These are phyloP conservation scores for Corythoichthys intestinalis DNA, from an alignment of 2,113 vertebrate species.

Conservation along the genomic window DNA sequence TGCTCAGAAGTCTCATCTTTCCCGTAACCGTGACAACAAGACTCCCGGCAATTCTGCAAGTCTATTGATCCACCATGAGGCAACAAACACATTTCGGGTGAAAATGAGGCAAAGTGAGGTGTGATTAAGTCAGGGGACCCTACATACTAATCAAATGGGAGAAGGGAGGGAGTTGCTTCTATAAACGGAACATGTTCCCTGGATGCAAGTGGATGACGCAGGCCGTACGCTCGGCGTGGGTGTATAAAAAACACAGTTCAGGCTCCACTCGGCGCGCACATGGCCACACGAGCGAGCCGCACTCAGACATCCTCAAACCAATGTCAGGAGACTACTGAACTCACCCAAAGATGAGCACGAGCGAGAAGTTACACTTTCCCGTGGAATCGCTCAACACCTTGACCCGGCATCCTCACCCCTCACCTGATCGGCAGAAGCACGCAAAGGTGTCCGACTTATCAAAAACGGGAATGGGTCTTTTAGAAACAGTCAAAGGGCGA, in stretches of 20 bases:
- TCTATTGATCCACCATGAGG: slow-evolving; percentile 21
- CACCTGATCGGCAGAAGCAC: slow-evolving; percentile 38
- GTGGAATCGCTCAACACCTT: slow-evolving; percentile 53
- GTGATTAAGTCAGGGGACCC: neutral
- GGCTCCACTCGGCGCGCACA: slow-evolving; percentile 21
- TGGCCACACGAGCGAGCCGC: slow-evolving; percentile 5
- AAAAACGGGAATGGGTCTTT: slow-evolving; percentile 51
- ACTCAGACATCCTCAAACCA: slow-evolving; percentile 10
- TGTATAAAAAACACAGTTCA: slow-evolving; percentile 38
- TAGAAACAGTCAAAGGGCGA: slow-evolving; percentile 51
- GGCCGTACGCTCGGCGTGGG: slow-evolving; percentile 10
- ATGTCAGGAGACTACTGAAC: slow-evolving; percentile 29
- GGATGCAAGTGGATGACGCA: slow-evolving; percentile 53
- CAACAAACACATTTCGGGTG: slow-evolving; percentile 7
- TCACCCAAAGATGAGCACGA: slow-evolving; percentile 48
- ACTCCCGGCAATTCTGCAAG: slow-evolving; percentile 10
- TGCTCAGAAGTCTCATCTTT: neutral
- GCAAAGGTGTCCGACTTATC: slow-evolving; percentile 40
- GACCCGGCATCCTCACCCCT: slow-evolving; percentile 31
- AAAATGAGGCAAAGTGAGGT: slow-evolving; percentile 15
- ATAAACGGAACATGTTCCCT: slow-evolving; percentile 51
- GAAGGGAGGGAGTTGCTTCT: slow-evolving; percentile 16
- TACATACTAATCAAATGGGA: neutral
- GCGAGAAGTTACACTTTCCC: slow-evolving; percentile 57
- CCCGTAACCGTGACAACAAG: slow-evolving; percentile 21